These are phyloP conservation scores for Ceuthmochares aereus DNA, from an alignment of 2,113 vertebrate species.

Conservation along the genomic window DNA sequence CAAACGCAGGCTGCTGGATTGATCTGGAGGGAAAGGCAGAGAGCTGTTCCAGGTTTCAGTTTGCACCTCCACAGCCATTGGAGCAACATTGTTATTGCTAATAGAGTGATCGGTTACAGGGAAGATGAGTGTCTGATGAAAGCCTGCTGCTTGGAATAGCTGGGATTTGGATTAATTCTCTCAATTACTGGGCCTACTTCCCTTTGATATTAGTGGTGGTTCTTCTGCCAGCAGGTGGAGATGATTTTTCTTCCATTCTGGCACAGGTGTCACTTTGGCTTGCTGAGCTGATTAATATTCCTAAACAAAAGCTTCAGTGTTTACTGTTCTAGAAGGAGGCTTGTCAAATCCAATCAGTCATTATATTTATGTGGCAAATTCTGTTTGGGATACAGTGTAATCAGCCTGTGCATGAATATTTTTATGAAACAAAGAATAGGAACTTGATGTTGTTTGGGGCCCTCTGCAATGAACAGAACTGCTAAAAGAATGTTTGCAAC, in stretches of 20 bases:
- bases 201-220: not conserved
- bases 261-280: not conserved
- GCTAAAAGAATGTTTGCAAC: not conserved
- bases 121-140: not conserved
- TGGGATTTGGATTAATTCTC: not conserved
- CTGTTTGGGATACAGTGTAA: not conserved
- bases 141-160: not conserved
- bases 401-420: not conserved
- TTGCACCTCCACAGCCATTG: not conserved
- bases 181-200: not conserved
- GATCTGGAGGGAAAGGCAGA: not conserved
- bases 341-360: slow-evolving; percentile 39
- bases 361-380: slow-evolving; percentile 4
- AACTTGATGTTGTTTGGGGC: not conserved
- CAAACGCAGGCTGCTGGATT: not conserved
- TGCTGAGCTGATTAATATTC: slow-evolving; percentile 20
- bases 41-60: not conserved
- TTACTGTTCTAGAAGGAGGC: slow-evolving; percentile 25
- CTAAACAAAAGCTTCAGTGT: slow-evolving; percentile 36
- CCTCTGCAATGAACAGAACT: not conserved
- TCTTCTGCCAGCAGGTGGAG: not conserved
- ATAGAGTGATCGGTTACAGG: not conserved
- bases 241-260: slow-evolving; percentile 15
- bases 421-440: not conserved
- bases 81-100: not conserved